Base-by-base conservation (phyloP, 2,888 invertebrate species). In the Eristalis intricaria region DNA sequence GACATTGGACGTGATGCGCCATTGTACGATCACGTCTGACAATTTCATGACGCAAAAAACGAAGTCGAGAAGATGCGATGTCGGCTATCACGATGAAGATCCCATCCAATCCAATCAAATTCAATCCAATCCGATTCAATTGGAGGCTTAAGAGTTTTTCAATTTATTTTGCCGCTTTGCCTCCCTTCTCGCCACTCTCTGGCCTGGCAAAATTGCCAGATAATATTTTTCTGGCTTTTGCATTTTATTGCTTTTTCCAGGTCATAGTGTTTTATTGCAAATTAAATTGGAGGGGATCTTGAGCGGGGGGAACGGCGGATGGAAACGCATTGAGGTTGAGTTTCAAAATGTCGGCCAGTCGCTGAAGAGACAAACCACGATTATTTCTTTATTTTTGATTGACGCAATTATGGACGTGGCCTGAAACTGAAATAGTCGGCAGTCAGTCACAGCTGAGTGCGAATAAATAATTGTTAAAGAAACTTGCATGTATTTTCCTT, bases 81-180 rank as follows among this genome's bases (percentile, higher is more conserved):
- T 19, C 58, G 75, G 22, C 68, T 11, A n/a, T 61, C 58, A 69
- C 63, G 69, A 60, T 73, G 78, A 82, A 69, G 81, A 66, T 66
- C 71, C 74, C 61, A 83, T 71, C 82, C 82, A 70, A 85, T 80
- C 50, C 68, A 81, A 75, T 86, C 58, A 66, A 79, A 78, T 76
- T 58, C 76, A 85, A 82, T 77, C 73, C 56, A 68, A 81, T 86
- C 69, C 75, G 68, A 64, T 77, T 78, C 81, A 87, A 87, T 83
- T 87, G 87, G 84, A 84, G 87, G 73, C 84, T 87, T 87, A 87
- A 87, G 60, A 87, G 87, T 87, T 87, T 87, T 87, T 87, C 87
- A 87, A 87, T 87, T 87, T 87, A 87, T 87, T 87, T 87, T 79
- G 79, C 80, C 68, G 79, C 78, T 79, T 86, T 83, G 81, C 71